Conservation (phyloP, 2,113 vertebrate species). For the Brachyhypopomus occidentalis region DNA sequence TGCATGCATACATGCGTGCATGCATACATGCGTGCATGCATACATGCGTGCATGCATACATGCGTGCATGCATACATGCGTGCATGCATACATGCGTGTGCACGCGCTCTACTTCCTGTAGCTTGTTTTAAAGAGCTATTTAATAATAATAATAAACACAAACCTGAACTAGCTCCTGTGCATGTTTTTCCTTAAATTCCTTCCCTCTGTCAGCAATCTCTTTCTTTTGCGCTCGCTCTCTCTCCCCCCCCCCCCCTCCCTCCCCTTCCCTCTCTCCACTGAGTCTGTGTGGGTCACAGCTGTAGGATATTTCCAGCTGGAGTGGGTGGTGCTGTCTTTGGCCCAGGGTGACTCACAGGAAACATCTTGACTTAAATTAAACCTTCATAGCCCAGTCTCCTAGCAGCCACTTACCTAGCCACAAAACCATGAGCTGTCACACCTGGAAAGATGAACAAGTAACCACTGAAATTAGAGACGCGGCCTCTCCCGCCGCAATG, state of each 20-base stretch:
- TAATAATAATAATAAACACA: background rate
- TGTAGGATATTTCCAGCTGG: constrained; percentile 45
- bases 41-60: background rate
- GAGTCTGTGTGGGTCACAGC: constrained; percentile 35
- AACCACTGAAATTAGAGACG: constrained; percentile 26
- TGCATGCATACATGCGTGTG: too few relatives aligned
- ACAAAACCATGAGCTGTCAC: constrained; percentile 35
- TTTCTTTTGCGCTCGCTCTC: background rate
- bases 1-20: too few relatives aligned
- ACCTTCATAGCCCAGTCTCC: constrained; percentile 20
- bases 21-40: background rate
- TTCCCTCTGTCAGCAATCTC: background rate
- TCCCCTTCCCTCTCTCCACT: background rate
- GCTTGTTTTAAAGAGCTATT: background rate
- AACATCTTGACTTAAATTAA: constrained; percentile 37
- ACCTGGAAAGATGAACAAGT: constrained; percentile 14
- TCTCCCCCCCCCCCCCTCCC: background rate
- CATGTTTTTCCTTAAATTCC: constrained; percentile 11
- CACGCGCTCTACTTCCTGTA: background rate
- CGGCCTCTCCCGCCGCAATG: background rate
- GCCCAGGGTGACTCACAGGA: constrained; percentile 39
- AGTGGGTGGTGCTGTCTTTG: constrained; percentile 36
- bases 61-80: background rate
- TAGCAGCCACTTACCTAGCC: constrained; percentile 20
- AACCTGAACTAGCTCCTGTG: constrained; percentile 20